A percentile compares a stretch with the other conserved stretches of the same genome.
phyloP scores from a whole-genome alignment of 2,888 invertebrate species.

The Athrips mouffetella region DNA sequence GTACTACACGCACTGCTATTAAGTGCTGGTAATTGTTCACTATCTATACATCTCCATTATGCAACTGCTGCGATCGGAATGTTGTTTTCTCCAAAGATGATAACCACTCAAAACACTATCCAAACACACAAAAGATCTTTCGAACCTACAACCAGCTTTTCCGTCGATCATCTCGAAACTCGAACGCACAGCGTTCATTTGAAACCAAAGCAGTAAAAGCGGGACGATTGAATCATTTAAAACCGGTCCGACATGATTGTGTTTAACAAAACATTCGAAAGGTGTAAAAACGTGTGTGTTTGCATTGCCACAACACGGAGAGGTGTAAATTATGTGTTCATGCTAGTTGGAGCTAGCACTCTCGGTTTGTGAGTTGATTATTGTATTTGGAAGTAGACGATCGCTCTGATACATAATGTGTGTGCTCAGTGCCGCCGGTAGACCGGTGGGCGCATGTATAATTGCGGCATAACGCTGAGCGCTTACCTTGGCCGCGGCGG shows the following conservation, averaged over 20 bases:
- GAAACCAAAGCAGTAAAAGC: slow-evolving; percentile 22
- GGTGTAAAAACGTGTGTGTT: slow-evolving; percentile 43
- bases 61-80: too few species aligned
- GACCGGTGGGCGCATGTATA: slow-evolving; percentile 72
- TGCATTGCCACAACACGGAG: slow-evolving; percentile 32
- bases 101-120: too few species aligned
- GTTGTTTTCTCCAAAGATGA: too few species aligned
- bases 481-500: slow-evolving; percentile 71
- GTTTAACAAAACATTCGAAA: slow-evolving; percentile 35
- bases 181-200: background rate
- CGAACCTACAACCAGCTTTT: too few species aligned
- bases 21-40: background rate
- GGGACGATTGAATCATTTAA: slow-evolving; percentile 35
- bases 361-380: background rate
- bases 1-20: background rate
- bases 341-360: background rate
- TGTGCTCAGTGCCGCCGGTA: slow-evolving; percentile 55
- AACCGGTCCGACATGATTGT: slow-evolving; percentile 35
- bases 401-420: slow-evolving; percentile 1
- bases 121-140: too few species aligned
- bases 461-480: slow-evolving; percentile 58
- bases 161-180: too few species aligned
- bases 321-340: too few species aligned
- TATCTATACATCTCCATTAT: too few species aligned
- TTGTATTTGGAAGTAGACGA: background rate